These are phyloP conservation scores for Acanthosepion esculentum DNA, from an alignment of 2,888 invertebrate species.

Conservation along the genomic window DNA sequence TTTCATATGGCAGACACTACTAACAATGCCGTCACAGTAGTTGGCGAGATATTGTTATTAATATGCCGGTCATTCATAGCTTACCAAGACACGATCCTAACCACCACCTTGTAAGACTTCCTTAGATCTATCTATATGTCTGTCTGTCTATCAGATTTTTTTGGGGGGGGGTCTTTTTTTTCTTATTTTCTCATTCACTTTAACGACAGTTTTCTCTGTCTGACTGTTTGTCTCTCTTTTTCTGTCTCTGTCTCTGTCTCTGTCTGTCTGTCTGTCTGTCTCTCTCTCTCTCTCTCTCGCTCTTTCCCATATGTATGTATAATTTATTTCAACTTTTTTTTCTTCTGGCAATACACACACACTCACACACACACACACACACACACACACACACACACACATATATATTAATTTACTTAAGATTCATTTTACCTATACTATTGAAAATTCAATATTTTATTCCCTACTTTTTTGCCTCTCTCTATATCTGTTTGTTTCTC, in stretches of 20 bases:
- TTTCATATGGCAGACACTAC: conserved; percentile 25
- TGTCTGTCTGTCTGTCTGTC: neutral
- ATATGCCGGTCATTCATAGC: conserved; percentile 42
- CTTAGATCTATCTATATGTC: neutral
- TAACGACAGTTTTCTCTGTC: neutral
- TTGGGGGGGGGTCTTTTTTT: neutral
- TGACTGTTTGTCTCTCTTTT: neutral
- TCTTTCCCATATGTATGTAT: neutral
- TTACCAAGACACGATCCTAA: neutral
- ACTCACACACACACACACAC: too few species aligned
- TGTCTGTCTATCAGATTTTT: neutral
- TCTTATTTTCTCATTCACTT: neutral
- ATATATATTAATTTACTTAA: too few species aligned
- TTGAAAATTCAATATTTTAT: too few species aligned
- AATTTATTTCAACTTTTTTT: too few species aligned
- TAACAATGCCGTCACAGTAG: conserved; percentile 46
- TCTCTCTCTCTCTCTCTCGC: neutral
- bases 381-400: too few species aligned
- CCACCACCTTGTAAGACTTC: neutral
- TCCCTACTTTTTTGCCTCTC: neutral
- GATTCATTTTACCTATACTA: too few species aligned
- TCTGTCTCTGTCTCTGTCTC: neutral
- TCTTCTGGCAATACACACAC: too few species aligned
- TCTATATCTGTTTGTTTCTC: neutral
- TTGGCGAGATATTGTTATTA: conserved; percentile 46